Conservation (phyloP, 1,140 invertebrate genomes). For the Cherax destructor region DNA sequence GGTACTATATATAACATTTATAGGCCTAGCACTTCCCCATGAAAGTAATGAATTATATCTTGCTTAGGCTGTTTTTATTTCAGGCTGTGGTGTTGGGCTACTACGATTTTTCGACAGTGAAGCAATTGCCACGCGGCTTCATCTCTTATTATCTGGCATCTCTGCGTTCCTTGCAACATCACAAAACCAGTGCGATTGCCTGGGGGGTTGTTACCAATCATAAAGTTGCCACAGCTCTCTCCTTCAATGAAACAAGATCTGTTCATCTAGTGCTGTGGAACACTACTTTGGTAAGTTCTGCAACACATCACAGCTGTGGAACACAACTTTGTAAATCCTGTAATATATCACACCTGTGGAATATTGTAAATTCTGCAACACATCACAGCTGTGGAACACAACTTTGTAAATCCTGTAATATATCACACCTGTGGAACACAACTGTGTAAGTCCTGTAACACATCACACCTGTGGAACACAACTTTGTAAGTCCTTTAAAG, state of each 20-base stretch:
- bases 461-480: too few relatives aligned
- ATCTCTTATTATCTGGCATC: slow-evolving; percentile 47
- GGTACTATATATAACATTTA: too few relatives aligned
- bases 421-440: slow-evolving; percentile 40
- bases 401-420: too few relatives aligned
- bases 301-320: too few relatives aligned
- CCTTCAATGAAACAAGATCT: slow-evolving; percentile 33
- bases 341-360: slow-evolving; percentile 12
- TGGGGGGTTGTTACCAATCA: slow-evolving; percentile 61
- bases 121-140: slow-evolving; percentile 29
- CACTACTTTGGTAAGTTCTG: slow-evolving; percentile 47
- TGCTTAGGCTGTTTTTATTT: neutral
- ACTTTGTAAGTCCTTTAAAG: too few relatives aligned
- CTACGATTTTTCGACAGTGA: slow-evolving; percentile 30
- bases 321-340: too few relatives aligned
- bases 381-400: too few relatives aligned
- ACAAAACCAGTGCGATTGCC: slow-evolving; percentile 38
- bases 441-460: slow-evolving; percentile 25
- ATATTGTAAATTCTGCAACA: slow-evolving; percentile 29
- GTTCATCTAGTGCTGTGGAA: slow-evolving; percentile 62
- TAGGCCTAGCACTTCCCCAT: too few relatives aligned
- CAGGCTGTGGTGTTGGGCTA: slow-evolving; percentile 53
- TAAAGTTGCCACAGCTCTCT: slow-evolving; percentile 25
- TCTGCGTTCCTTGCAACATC: slow-evolving; percentile 44
- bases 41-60: too few relatives aligned